Conservation (phyloP, 1,140 invertebrate genomes). For the Leptinotarsa lineolata region DNA sequence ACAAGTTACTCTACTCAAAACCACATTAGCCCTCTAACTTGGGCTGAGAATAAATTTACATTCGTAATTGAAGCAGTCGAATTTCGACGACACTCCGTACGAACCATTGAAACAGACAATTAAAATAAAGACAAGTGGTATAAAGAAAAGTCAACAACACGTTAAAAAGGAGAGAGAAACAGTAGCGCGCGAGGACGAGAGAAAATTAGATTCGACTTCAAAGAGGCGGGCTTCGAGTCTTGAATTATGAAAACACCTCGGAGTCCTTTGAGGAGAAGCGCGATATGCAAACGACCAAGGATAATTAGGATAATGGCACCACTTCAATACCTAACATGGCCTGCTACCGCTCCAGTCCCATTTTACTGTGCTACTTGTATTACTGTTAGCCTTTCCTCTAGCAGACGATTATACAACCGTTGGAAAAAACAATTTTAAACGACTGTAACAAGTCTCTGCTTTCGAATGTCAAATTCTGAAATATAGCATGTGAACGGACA, state of each 20-base stretch:
- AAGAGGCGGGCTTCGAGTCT: conserved; percentile 43
- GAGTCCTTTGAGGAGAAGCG: conserved; percentile 53
- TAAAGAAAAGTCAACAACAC: conserved; percentile 55
- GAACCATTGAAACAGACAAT: conserved; percentile 25
- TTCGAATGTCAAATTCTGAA: too few relatives aligned
- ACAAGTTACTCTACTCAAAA: too few relatives aligned
- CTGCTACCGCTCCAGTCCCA: conserved; percentile 33
- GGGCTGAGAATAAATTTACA: too few relatives aligned
- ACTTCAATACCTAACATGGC: conserved; percentile 50
- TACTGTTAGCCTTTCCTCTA: neutral
- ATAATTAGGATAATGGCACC: conserved; percentile 56
- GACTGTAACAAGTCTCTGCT: too few relatives aligned
- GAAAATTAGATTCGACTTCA: conserved; percentile 56
- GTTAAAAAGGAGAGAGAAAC: conserved; percentile 45
- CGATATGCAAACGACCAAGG: conserved; percentile 55
- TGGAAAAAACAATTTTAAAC: too few relatives aligned
- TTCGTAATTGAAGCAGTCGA: too few relatives aligned
- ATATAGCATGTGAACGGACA: too few relatives aligned
- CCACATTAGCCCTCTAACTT: too few relatives aligned
- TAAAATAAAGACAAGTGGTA: conserved; percentile 29
- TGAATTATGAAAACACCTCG: conserved; percentile 57
- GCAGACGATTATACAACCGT: too few relatives aligned
- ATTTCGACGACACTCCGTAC: neutral
- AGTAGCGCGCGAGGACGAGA: conserved; percentile 41
- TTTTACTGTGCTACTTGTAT: conserved; percentile 4